A percentile compares a stretch with the other conserved stretches of the same genome.
Conservation (phyloP, 2,113 vertebrate species). For the Saguinus imperator region DNA sequence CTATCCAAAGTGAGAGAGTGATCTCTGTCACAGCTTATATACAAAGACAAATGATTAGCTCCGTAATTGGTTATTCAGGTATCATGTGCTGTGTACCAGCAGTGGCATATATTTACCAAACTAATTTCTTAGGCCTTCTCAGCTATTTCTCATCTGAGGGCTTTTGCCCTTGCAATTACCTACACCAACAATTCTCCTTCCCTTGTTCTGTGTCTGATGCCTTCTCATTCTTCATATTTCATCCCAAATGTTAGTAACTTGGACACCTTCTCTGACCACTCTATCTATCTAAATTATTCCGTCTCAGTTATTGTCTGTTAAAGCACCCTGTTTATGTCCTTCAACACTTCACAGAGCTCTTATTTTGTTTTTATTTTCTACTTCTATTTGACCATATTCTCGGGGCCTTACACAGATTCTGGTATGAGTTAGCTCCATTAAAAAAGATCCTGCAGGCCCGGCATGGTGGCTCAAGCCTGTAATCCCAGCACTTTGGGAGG, state of each 20-base stretch:
- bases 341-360: not conserved
- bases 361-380: slow-evolving; percentile 6
- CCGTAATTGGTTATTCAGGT: not conserved
- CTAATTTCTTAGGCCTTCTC: not conserved
- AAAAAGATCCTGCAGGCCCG: not conserved
- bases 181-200: not conserved
- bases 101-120: not conserved
- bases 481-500: no score
- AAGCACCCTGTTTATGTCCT: not conserved
- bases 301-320: not conserved
- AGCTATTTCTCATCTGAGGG: not conserved
- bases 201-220: not conserved
- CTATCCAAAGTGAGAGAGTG: not conserved
- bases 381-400: not conserved
- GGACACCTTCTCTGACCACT: not conserved
- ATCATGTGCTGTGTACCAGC: not conserved
- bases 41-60: not conserved
- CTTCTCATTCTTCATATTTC: not conserved
- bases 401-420: not conserved
- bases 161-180: not conserved
- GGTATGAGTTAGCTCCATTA: not conserved
- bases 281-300: not conserved
- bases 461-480: no score
- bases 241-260: not conserved
- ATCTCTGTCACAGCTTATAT: not conserved